Conservation (phyloP, 2,797 vertebrate species). For the Smutsia temminckii region DNA sequence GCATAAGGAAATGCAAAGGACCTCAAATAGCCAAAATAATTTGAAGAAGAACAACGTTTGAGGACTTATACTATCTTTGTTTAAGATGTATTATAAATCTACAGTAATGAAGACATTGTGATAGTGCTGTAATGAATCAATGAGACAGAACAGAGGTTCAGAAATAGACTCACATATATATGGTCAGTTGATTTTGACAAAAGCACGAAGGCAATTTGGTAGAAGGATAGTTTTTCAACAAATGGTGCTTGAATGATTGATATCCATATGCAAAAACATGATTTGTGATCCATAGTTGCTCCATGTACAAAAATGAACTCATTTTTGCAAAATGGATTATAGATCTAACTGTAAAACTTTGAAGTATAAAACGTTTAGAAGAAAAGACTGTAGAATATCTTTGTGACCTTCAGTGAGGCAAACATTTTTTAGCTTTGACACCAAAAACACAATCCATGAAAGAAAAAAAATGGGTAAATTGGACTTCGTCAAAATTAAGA, state of each 20-base stretch:
- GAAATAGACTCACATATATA: not conserved
- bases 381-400: not conserved
- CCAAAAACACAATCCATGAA: not conserved
- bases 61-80: not conserved
- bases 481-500: not conserved
- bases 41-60: not conserved
- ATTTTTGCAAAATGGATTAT: not conserved
- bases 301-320: not conserved
- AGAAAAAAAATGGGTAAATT: not conserved
- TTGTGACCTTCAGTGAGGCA: conserved; percentile 2
- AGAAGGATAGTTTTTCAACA: not conserved
- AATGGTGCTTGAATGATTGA: not conserved
- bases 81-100: not conserved
- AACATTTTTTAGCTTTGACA: not conserved
- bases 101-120: not conserved
- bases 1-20: conserved; percentile 14
- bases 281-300: not conserved
- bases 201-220: not conserved
- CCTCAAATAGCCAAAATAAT: not conserved
- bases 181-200: not conserved
- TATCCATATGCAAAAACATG: not conserved
- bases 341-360: not conserved
- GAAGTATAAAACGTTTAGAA: not conserved
- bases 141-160: not conserved
- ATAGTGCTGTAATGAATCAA: not conserved